A percentile compares a stretch with the other conserved stretches of the same genome.
Conservation (phyloP, 2,888 invertebrate species). For the Gastrophysa polygoni region DNA sequence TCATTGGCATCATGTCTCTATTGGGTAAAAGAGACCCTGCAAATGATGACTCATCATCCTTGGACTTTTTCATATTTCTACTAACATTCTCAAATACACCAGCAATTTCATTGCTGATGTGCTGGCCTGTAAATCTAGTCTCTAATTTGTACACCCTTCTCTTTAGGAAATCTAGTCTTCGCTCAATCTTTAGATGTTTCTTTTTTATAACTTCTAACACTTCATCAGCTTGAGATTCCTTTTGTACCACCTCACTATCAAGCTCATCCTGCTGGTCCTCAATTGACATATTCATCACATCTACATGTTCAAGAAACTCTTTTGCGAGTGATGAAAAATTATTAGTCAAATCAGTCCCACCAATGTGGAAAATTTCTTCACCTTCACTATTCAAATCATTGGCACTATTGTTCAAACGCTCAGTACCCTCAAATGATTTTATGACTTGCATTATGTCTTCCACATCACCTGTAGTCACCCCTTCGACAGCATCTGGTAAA, state of each 20-base stretch:
- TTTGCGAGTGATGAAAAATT: slow-evolving; percentile 51
- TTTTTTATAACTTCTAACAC: slow-evolving; percentile 61
- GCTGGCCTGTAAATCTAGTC: slow-evolving; percentile 74
- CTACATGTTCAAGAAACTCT: slow-evolving; percentile 60
- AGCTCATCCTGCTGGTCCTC: slow-evolving; percentile 56
- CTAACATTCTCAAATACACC: slow-evolving; percentile 79
- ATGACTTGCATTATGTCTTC: slow-evolving; percentile 77
- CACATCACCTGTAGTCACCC: slow-evolving; percentile 60
- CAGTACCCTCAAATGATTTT: slow-evolving; percentile 72
- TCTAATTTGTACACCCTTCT: slow-evolving; percentile 79
- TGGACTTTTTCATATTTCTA: slow-evolving; percentile 55
- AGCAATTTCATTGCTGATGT: slow-evolving; percentile 78
- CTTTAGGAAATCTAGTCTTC: slow-evolving; percentile 73
- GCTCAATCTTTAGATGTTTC: slow-evolving; percentile 68
- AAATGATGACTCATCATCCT: slow-evolving; percentile 36
- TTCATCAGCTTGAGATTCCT: slow-evolving; percentile 60
- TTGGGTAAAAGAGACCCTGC: slow-evolving; percentile 17
- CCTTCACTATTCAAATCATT: slow-evolving; percentile 48
- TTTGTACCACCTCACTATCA: slow-evolving; percentile 56
- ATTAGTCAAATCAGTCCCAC: slow-evolving; percentile 49
- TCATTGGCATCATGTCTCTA: slow-evolving; percentile 40
- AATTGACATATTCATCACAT: slow-evolving; percentile 61
- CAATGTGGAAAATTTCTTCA: slow-evolving; percentile 51
- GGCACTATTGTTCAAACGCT: slow-evolving; percentile 48
- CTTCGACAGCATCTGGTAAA: slow-evolving; percentile 50